Evolutionary conservation across 2,888 invertebrate genomes (phyloP).

Genomic region (Stenodera caucasica): DNA sequence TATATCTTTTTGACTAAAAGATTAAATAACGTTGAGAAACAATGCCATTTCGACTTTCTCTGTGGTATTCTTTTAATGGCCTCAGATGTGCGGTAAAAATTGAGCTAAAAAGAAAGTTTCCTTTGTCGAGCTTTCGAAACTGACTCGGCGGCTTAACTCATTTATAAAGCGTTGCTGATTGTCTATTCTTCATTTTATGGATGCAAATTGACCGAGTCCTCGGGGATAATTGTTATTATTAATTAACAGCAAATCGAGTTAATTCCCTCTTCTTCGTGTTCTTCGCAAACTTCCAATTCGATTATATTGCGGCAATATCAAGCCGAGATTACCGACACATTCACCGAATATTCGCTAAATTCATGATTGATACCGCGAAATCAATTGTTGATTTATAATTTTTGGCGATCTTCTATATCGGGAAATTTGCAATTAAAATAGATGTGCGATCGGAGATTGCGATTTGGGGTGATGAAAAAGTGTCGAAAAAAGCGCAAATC

Average conservation of each 20-base stretch:
- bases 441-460: slow-evolving; percentile 1
- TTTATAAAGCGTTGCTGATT: slow-evolving; percentile 24
- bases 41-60: slow-evolving; percentile 39
- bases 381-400: not conserved
- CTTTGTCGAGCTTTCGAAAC: slow-evolving; percentile 10
- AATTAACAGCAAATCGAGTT: slow-evolving; percentile 16
- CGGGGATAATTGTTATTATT: slow-evolving; percentile 11
- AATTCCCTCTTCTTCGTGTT: slow-evolving; percentile 15
- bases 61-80: slow-evolving; percentile 36
- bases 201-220: slow-evolving; percentile 12
- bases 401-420: not conserved
- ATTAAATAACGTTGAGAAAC: slow-evolving; percentile 44
- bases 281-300: slow-evolving; percentile 10
- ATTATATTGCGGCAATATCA: not conserved
- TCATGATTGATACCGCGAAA: too few relatives aligned
- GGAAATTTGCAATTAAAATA: slow-evolving; percentile 4
- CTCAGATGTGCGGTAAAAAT: slow-evolving; percentile 13
- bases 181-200: slow-evolving; percentile 1
- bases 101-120: slow-evolving; percentile 10
- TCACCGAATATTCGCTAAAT: not conserved
- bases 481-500: slow-evolving; percentile 24
- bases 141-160: slow-evolving; percentile 14
- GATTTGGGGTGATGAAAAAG: not conserved
- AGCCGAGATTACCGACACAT: slow-evolving; percentile 18
- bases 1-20: slow-evolving; percentile 35